phyloP scores from a whole-genome alignment of 2,113 vertebrate species.

The Brachypodius melanocephalos region DNA sequence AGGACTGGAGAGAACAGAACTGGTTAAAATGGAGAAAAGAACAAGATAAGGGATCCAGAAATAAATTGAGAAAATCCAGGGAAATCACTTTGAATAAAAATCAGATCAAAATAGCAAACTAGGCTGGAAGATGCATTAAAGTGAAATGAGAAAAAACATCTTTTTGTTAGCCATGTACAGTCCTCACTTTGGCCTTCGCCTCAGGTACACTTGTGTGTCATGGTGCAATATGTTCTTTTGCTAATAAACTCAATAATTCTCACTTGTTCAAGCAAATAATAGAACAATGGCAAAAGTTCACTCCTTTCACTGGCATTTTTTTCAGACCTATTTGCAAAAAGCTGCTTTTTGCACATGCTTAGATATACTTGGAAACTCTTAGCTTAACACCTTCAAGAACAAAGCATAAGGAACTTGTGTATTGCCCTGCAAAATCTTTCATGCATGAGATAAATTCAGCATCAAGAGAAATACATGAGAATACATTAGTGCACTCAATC shows the following conservation, averaged over 20 bases:
- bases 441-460: slow-evolving; percentile 2
- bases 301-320: not conserved
- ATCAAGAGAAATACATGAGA: slow-evolving; percentile 21
- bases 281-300: not conserved
- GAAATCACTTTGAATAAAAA: not conserved
- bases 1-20: not conserved
- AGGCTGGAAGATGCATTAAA: not conserved
- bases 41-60: not conserved
- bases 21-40: not conserved
- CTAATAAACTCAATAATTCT: not conserved
- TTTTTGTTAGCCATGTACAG: not conserved
- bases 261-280: not conserved
- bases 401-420: not conserved
- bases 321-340: not conserved
- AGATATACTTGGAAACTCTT: not conserved
- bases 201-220: not conserved
- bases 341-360: not conserved
- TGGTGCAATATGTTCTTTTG: not conserved
- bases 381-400: not conserved
- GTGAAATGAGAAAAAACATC: not conserved
- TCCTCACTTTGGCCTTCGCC: not conserved
- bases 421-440: not conserved
- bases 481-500: slow-evolving; percentile 18
- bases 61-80: not conserved
- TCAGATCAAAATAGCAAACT: not conserved